Conservation (phyloP, 2,113 vertebrate species). For the Pelusios castaneus region DNA sequence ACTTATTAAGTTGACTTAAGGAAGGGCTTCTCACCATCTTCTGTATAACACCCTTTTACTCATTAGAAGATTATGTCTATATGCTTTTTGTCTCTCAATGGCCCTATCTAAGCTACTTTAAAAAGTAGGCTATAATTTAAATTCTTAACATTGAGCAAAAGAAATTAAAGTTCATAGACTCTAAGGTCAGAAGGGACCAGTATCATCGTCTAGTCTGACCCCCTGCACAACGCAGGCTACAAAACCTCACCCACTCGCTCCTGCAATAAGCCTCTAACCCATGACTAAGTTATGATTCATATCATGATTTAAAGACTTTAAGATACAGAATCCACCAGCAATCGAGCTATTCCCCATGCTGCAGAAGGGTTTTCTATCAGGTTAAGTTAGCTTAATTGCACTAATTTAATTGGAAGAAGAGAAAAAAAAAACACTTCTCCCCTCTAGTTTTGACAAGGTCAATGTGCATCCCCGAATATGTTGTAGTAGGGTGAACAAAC, state of each 20-base stretch:
- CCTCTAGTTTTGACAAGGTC: neutral
- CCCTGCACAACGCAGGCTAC: too few species aligned
- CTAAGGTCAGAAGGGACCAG: too few species aligned
- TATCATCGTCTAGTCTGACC: too few species aligned
- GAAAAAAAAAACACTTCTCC: neutral
- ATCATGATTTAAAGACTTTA: too few species aligned
- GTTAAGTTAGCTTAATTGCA: neutral
- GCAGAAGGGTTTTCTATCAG: neutral
- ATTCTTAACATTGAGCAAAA: neutral
- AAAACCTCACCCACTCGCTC: too few species aligned
- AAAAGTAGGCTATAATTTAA: neutral
- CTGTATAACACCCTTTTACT: neutral
- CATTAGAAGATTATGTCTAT: neutral
- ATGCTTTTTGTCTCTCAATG: neutral
- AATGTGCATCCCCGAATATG: accelerated
- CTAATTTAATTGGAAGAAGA: neutral
- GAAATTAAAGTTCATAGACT: neutral
- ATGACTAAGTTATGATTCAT: too few species aligned
- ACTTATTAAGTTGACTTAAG: too few species aligned
- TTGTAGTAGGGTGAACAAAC: neutral
- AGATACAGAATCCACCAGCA: too few species aligned
- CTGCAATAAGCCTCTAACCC: too few species aligned
- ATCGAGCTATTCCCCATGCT: too few species aligned
- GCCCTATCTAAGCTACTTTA: neutral
- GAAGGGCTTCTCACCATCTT: too few species aligned